A percentile compares a stretch with the other conserved stretches of the same genome.
Conservation (phyloP, 1,140 invertebrate species). For the Rhyacophila brunnea region DNA sequence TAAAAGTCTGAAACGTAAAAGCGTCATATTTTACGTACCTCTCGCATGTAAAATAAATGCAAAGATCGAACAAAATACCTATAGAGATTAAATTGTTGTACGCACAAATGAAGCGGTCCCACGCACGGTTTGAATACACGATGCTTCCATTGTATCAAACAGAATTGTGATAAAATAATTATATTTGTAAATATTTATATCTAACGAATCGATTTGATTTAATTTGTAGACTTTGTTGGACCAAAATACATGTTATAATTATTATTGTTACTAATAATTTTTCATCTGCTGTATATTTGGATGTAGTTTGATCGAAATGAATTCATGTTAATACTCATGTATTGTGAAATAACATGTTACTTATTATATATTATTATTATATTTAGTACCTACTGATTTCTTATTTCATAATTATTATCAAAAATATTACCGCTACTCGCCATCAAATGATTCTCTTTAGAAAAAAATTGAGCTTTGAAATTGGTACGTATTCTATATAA, state of each 20-base stretch:
- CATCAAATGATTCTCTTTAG: too few species aligned
- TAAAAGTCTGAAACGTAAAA: too few species aligned
- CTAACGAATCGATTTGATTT: slow-evolving; percentile 18
- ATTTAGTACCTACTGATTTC: too few species aligned
- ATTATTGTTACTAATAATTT: too few species aligned
- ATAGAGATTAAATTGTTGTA: neutral
- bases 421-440: too few species aligned
- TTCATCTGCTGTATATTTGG: neutral
- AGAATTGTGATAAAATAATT: slow-evolving; percentile 31
- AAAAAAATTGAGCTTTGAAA: too few species aligned
- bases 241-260: slow-evolving; percentile 12
- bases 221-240: slow-evolving; percentile 27
- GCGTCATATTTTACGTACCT: too few species aligned
- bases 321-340: neutral
- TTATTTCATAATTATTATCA: too few species aligned
- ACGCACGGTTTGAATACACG: slow-evolving; percentile 18
- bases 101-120: slow-evolving; percentile 20
- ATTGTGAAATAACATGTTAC: neutral
- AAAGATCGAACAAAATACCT: too few species aligned
- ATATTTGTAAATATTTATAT: slow-evolving; percentile 19
- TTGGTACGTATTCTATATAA: too few species aligned
- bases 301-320: neutral
- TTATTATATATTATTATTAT: neutral
- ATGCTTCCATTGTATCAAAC: slow-evolving; percentile 25
- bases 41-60: too few species aligned